Evolutionary conservation across 2,113 vertebrate species (phyloP), one percentile per base, ranked within the genome.

Genomic region (Strix uralensis): DNA sequence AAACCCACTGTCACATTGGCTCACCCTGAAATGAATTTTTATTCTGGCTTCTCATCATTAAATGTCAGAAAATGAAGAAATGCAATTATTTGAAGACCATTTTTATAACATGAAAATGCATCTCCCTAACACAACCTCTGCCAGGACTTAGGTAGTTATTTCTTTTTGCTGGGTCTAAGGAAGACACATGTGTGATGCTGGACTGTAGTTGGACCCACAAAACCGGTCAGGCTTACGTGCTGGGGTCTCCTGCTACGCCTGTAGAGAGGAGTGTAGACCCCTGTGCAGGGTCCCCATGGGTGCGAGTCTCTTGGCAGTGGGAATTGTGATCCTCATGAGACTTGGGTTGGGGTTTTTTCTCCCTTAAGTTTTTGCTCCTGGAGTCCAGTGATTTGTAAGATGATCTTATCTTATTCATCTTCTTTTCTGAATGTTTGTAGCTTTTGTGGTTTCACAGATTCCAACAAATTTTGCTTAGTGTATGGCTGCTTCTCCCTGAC

Each of bases 61-160:
- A 91, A 87, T 71, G 94, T 70, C 87, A 92, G 77, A 42, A 77
- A 77, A 83, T 30, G 55, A 91, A 89, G 65, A 47, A 89, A 86
- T 78, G 69, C 55, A 81, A 81, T 84, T 88, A 83, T 80, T 40
- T 88, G 72, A 90, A 89, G 81, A 84, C 40, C 40, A 29, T 57
- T 86, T 86, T 83, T 86, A 72, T 52, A 67, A 61, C 67, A 72
- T 8, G 65, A 79, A 71, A 47, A 52, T 15, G 30, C 19, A 49
- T n/a, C 74, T 90, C 75, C 38, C 70, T 57, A 26, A 36, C 51
- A 38, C 22, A 36, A 42, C 19, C 49, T 84, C 77, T 40, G 22
- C 87, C 2, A 15, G 75, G 87, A 59, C 55, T 83, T 89, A 58
- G 27, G 54, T 26, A 49, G 19, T 83, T 83, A 69, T 77, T 86